Conservation (phyloP, 1,140 invertebrate species). For the Choristoneura fumiferana region DNA sequence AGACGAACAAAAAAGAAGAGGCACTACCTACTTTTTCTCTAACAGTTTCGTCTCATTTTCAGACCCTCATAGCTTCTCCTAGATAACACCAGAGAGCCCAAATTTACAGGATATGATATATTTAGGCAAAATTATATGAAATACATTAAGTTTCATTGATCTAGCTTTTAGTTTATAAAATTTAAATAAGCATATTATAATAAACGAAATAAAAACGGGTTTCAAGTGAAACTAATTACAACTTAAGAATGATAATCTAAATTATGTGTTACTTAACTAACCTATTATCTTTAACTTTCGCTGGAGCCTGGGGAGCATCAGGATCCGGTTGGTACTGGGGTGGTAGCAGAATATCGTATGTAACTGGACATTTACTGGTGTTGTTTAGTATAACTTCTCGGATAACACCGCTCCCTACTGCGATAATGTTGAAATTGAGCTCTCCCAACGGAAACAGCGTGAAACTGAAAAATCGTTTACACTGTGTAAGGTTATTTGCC, state of each 20-base stretch:
- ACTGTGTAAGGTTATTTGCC: background rate
- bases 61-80: too few species aligned
- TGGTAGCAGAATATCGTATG: slow-evolving; percentile 62
- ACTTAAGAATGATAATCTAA: slow-evolving; percentile 3
- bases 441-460: slow-evolving; percentile 67
- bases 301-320: slow-evolving; percentile 24
- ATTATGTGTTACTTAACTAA: slow-evolving; percentile 44
- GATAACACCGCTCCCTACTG: slow-evolving; percentile 55
- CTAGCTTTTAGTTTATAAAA: too few species aligned
- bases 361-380: slow-evolving; percentile 69
- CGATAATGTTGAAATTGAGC: slow-evolving; percentile 66
- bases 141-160: too few species aligned
- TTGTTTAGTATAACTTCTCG: slow-evolving; percentile 69
- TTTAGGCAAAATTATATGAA: too few species aligned
- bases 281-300: slow-evolving; percentile 63
- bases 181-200: too few species aligned
- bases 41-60: too few species aligned
- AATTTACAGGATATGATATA: too few species aligned
- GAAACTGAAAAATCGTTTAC: slow-evolving; percentile 47
- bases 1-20: too few species aligned
- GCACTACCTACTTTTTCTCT: too few species aligned
- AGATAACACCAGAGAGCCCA: too few species aligned
- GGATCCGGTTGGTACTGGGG: slow-evolving; percentile 42
- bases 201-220: background rate
- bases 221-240: slow-evolving; percentile 17